Evolutionary conservation across 92 coral and sea anemone species (phyloP).

Genomic region (Siderastrea siderea): DNA sequence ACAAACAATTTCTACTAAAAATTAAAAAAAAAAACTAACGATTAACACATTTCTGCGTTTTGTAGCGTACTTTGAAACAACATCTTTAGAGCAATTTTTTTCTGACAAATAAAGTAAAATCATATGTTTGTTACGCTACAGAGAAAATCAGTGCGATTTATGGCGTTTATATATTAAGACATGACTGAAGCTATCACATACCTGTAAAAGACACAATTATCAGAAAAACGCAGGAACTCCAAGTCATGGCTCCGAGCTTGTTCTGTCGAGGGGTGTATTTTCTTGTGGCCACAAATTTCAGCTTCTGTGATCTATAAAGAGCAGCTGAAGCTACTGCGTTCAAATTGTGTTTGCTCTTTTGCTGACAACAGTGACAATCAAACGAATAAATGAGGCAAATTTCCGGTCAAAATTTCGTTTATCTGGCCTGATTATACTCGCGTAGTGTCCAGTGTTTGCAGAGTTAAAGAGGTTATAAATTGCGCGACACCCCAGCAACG

Average conservation of each 20-base stretch:
- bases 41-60: no score
- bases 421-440: constrained; percentile 1
- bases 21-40: no score
- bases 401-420: constrained; percentile 25
- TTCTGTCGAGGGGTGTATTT: background rate
- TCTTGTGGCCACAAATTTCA: background rate
- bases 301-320: background rate
- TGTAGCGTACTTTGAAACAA: no score
- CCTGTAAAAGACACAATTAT: constrained; percentile 9
- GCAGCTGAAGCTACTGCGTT: constrained; percentile 17
- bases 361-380: constrained; percentile 21
- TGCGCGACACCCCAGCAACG: constrained; percentile 19
- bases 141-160: no score
- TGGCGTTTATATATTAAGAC: background rate
- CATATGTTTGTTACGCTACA: no score
- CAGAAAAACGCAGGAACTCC: constrained; percentile 18
- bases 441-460: constrained; percentile 1
- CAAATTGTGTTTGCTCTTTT: constrained; percentile 34
- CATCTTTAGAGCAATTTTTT: no score
- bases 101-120: no score
- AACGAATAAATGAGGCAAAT: constrained; percentile 8
- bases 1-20: background rate
- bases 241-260: background rate
- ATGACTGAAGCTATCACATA: background rate
- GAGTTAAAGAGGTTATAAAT: constrained; percentile 25